These are phyloP conservation scores for Elmis aenea DNA, from an alignment of 2,888 invertebrate genomes.

Conservation along the genomic window DNA sequence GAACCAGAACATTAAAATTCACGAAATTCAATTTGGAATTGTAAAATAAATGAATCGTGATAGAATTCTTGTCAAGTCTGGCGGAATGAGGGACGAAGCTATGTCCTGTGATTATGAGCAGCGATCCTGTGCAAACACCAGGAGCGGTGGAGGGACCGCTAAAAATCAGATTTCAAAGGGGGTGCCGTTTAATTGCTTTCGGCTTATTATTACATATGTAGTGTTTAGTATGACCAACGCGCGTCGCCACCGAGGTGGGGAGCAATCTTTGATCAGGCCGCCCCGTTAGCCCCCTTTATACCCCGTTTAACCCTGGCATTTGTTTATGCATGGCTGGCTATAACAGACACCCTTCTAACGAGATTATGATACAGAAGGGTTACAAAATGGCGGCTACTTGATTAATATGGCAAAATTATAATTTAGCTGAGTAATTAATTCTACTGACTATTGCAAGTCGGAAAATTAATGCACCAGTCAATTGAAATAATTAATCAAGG, in stretches of 20 bases:
- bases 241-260: slow-evolving; percentile 21
- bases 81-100: slow-evolving; percentile 35
- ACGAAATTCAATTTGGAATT: slow-evolving; percentile 38
- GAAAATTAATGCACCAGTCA: no score
- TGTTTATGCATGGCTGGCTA: slow-evolving; percentile 43
- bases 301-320: slow-evolving; percentile 31
- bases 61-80: slow-evolving; percentile 38
- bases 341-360: slow-evolving; percentile 47
- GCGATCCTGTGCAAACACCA: slow-evolving; percentile 37
- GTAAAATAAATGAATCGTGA: slow-evolving; percentile 41
- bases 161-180: slow-evolving; percentile 45
- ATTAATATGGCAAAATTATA: slow-evolving; percentile 33
- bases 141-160: slow-evolving; percentile 19
- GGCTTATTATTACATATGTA: slow-evolving; percentile 32
- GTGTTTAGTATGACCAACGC: slow-evolving; percentile 27
- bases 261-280: slow-evolving; percentile 33
- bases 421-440: slow-evolving; percentile 23
- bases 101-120: slow-evolving; percentile 36
- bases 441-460: slow-evolving; percentile 18
- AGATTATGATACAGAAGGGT: slow-evolving; percentile 48
- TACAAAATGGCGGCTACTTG: slow-evolving; percentile 44
- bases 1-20: no score
- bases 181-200: slow-evolving; percentile 39
- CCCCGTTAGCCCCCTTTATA: slow-evolving; percentile 31
- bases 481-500: no score